Evolutionary conservation across 1,140 invertebrate species (phyloP).

Genomic region (Venustaconcha ellipsiformis): DNA sequence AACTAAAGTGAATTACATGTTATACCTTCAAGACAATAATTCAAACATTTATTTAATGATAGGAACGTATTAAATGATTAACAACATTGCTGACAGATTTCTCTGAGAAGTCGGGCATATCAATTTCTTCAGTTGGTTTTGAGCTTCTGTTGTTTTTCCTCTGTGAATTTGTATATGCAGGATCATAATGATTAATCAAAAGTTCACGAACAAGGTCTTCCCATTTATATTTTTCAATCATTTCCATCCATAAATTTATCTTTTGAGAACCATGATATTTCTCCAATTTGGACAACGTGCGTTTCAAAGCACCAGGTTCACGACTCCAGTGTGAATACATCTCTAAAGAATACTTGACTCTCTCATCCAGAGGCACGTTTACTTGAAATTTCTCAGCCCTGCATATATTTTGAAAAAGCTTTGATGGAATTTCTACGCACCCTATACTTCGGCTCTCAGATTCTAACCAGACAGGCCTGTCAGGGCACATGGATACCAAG

Average conservation of each 20-base stretch:
- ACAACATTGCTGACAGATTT: no score
- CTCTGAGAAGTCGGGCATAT: no score
- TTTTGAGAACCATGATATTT: constrained; percentile 26
- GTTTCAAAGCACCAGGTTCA: constrained; percentile 34
- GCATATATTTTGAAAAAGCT: constrained; percentile 37
- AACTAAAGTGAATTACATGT: no score
- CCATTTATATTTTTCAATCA: constrained; percentile 39
- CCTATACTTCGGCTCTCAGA: constrained; percentile 53
- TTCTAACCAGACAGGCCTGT: constrained; percentile 48
- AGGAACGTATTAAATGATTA: no score
- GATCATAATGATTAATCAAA: constrained; percentile 52
- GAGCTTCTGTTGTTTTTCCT: constrained; percentile 26
- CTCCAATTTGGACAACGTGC: constrained; percentile 29
- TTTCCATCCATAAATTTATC: constrained; percentile 31
- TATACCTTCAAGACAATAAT: no score
- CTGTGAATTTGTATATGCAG: constrained; percentile 44
- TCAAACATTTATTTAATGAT: no score
- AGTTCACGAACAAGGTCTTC: constrained; percentile 45
- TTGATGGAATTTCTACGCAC: constrained; percentile 29
- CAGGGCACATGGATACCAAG: constrained; percentile 27
- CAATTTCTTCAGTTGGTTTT: no score
- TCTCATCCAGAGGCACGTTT: constrained; percentile 41
- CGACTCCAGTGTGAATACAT: constrained; percentile 45
- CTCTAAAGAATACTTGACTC: constrained; percentile 44
- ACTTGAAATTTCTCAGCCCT: constrained; percentile 34